Percentiles rank a stretch among this genome's conserved stretches.
Evolutionary conservation across 2,888 invertebrate genomes (phyloP).

Genomic region (Acanthosepion lycidas): DNA sequence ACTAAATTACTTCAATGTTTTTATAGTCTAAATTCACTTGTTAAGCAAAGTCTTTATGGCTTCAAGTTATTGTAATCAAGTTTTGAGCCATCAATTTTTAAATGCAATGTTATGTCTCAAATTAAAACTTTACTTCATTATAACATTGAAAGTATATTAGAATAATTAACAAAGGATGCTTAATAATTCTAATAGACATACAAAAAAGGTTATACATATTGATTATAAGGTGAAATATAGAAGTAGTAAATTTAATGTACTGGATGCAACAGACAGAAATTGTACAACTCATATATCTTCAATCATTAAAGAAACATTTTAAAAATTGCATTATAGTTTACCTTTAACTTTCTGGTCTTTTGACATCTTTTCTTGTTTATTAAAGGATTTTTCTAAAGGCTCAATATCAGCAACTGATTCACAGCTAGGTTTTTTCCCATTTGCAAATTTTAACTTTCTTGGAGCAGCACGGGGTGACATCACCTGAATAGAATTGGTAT

Average conservation of each 20-base stretch:
- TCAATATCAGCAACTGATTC: conserved; percentile 64
- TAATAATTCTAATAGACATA: no score
- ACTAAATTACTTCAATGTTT: background rate
- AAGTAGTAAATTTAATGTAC: background rate
- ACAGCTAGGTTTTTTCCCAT: conserved; percentile 67
- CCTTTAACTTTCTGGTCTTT: conserved; percentile 58
- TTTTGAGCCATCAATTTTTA: background rate
- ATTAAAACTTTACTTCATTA: background rate
- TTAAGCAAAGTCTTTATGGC: background rate
- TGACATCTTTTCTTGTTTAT: conserved; percentile 57
- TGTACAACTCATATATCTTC: background rate
- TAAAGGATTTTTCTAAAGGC: conserved; percentile 54
- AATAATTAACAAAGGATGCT: background rate
- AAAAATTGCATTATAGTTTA: background rate
- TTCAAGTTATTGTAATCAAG: no score
- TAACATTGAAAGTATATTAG: background rate
- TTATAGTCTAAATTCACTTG: background rate
- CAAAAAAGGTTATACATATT: background rate
- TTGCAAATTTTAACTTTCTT: background rate
- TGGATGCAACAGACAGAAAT: background rate
- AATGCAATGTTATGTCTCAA: background rate
- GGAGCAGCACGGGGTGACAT: background rate
- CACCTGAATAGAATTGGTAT: background rate
- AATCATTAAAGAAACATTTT: background rate
- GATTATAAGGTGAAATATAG: background rate